Conservation (phyloP, 2,797 vertebrate genomes). For the Dendrocincla tyrannina region DNA sequence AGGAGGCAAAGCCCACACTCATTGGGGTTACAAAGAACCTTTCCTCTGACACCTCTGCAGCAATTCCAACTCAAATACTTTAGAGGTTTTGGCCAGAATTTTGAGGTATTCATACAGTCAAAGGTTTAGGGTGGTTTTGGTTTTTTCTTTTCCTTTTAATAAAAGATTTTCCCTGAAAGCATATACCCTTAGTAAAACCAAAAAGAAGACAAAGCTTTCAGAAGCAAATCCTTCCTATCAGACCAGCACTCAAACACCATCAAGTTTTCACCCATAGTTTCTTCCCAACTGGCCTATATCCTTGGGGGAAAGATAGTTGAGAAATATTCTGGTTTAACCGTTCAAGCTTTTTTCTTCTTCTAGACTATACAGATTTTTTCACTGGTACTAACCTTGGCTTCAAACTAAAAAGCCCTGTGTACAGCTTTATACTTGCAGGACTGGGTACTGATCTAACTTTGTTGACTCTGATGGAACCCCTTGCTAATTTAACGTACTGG, state of each 20-base stretch:
- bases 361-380: not conserved
- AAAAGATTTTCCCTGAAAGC: not conserved
- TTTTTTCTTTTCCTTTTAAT: not conserved
- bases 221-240: not conserved
- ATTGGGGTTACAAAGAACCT: not conserved
- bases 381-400: not conserved
- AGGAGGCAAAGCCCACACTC: conserved; percentile 22
- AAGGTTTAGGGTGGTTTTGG: not conserved
- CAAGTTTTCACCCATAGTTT: not conserved
- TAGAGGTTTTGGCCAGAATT: conserved; percentile 20
- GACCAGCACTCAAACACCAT: not conserved
- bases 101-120: not conserved
- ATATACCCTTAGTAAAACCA: not conserved
- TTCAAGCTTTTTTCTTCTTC: not conserved
- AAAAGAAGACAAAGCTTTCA: not conserved
- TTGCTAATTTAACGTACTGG: not conserved
- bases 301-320: not conserved
- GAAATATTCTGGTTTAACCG: not conserved
- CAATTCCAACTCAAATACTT: conserved; percentile 17
- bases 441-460: not conserved
- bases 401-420: not conserved
- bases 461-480: not conserved
- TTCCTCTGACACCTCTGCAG: not conserved
- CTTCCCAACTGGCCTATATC: not conserved
- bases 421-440: not conserved